These are phyloP conservation scores for Drymonia ruficornis DNA, from an alignment of 2,888 invertebrate genomes.

Conservation along the genomic window DNA sequence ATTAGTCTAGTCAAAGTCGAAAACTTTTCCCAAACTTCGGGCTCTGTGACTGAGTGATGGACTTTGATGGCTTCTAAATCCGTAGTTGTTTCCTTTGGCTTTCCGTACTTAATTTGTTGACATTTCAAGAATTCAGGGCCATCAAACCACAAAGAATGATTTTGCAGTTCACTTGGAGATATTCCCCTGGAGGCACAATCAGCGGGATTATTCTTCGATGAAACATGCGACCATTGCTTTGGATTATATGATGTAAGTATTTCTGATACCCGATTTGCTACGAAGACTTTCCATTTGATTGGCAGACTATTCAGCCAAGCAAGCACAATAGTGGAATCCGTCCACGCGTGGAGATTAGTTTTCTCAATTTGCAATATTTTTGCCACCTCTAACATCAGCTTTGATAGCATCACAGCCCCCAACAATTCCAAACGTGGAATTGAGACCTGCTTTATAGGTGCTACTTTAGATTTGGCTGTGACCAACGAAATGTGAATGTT, in stretches of 20 bases:
- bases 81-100: background rate
- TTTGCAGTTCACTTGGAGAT: conserved; percentile 8
- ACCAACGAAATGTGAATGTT: conserved; percentile 4
- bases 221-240: conserved; percentile 16
- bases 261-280: conserved; percentile 22
- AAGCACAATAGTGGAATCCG: conserved; percentile 22
- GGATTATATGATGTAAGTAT: conserved; percentile 15
- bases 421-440: conserved; percentile 18
- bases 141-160: conserved; percentile 6
- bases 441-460: conserved; percentile 19
- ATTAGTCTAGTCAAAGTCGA: conserved; percentile 4
- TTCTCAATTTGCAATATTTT: conserved; percentile 6
- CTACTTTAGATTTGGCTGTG: conserved; percentile 18
- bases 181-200: conserved; percentile 25
- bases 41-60: background rate
- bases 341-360: conserved; percentile 13
- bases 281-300: conserved; percentile 19
- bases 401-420: conserved; percentile 14
- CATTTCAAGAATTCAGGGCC: conserved; percentile 7
- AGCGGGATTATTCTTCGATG: conserved; percentile 25
- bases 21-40: background rate
- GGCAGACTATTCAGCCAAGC: conserved; percentile 25
- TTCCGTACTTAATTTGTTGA: background rate
- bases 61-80: background rate
- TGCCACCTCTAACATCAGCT: conserved; percentile 16